Evolutionary conservation across 2,797 vertebrate species (phyloP).

Genomic region (Parauchenoglanis punctatus): DNA sequence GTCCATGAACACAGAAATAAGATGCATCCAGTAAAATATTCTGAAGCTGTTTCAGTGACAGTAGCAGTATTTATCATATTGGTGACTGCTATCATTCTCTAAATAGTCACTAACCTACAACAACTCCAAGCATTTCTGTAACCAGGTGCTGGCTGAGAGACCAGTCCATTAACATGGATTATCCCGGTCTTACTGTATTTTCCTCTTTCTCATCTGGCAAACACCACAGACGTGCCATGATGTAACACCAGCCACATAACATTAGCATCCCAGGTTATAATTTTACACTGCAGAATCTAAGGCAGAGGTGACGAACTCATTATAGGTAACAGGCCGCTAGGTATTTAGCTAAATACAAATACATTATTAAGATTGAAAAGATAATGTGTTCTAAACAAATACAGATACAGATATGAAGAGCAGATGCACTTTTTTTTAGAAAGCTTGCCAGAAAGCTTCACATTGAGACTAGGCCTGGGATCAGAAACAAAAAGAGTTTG

Average conservation of each 20-base stretch:
- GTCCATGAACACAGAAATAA: neutral
- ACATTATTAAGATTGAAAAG: neutral
- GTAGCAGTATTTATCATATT: neutral
- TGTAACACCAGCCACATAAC: neutral
- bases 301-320: neutral
- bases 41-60: neutral
- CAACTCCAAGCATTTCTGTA: neutral
- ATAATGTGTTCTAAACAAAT: neutral
- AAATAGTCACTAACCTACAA: neutral
- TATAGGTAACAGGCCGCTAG: neutral
- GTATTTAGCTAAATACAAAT: neutral
- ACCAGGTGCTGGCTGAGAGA: neutral
- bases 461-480: neutral
- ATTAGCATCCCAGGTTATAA: neutral
- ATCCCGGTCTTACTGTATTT: neutral
- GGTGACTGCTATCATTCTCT: neutral
- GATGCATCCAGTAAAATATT: neutral
- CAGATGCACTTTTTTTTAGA: neutral
- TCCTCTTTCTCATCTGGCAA: neutral
- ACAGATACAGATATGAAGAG: neutral
- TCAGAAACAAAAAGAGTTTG: neutral
- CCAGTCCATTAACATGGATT: neutral
- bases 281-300: neutral
- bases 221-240: neutral
- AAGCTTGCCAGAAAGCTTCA: neutral